Percentiles rank a stretch among this genome's conserved stretches.
phyloP scores from a whole-genome alignment of 2,797 vertebrate species.

The Chrosomus eos region DNA sequence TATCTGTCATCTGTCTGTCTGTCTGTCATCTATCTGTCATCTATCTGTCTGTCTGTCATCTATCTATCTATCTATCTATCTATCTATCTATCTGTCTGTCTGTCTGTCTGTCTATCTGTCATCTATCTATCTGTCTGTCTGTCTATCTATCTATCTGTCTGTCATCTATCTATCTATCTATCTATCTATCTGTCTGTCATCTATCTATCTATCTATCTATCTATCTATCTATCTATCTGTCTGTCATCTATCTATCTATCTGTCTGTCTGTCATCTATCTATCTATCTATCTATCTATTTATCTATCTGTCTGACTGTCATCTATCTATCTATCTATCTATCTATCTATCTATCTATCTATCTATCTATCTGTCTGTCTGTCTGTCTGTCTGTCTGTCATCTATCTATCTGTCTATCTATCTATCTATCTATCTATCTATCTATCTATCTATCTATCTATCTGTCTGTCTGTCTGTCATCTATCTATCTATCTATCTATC shows the following conservation, averaged over 20 bases:
- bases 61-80: fast-evolving
- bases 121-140: not conserved
- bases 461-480: not conserved
- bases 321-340: not conserved
- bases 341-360: not conserved
- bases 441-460: not conserved
- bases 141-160: not conserved
- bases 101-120: no score
- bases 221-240: not conserved
- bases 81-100: fast-evolving
- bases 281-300: not conserved
- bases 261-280: not conserved
- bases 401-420: not conserved
- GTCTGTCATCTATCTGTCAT: not conserved
- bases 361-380: not conserved
- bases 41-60: no score
- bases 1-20: not conserved
- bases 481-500: not conserved
- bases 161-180: not conserved
- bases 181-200: not conserved
- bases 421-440: not conserved
- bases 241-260: not conserved
- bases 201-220: not conserved
- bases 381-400: not conserved
- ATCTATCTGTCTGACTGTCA: not conserved